Evolutionary conservation across 2,113 vertebrate genomes (phyloP).

Genomic region (Tragelaphus buxtoni): DNA sequence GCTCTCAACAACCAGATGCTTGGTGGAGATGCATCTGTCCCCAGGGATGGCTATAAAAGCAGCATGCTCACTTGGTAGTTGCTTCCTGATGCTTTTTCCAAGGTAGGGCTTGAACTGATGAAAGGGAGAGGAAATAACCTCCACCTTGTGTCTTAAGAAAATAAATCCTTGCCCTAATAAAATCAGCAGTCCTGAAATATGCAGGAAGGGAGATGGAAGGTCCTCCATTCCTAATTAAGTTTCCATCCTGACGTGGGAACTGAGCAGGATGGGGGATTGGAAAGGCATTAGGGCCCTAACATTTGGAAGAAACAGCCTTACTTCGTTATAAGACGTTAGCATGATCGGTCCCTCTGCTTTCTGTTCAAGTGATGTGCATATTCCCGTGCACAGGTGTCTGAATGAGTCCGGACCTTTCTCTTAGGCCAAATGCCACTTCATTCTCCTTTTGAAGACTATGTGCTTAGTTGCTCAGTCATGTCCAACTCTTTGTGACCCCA

Average conservation of each 20-base stretch:
- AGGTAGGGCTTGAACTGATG: not conserved
- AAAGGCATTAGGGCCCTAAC: not conserved
- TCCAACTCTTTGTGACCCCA: not conserved
- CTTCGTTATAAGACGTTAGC: not conserved
- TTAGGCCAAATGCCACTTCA: not conserved
- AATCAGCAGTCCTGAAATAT: not conserved
- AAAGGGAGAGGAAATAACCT: constrained; percentile 19
- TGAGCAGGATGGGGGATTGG: not conserved
- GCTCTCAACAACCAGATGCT: not conserved
- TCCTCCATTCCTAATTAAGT: not conserved
- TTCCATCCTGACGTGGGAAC: fast-evolving
- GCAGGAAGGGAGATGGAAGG: not conserved
- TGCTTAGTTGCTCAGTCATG: not conserved
- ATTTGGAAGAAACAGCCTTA: not conserved
- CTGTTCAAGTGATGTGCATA: not conserved
- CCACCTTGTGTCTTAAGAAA: not conserved
- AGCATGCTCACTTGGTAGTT: not conserved
- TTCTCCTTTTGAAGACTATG: not conserved
- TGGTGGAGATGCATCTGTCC: constrained; percentile 29
- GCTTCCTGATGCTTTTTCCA: constrained; percentile 14
- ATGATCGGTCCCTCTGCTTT: not conserved
- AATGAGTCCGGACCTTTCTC: not conserved
- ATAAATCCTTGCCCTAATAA: constrained; percentile 12
- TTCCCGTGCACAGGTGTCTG: not conserved
- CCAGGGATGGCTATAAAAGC: constrained; percentile 23